Conservation (phyloP, 2,113 vertebrate genomes). For the Riparia riparia region DNA sequence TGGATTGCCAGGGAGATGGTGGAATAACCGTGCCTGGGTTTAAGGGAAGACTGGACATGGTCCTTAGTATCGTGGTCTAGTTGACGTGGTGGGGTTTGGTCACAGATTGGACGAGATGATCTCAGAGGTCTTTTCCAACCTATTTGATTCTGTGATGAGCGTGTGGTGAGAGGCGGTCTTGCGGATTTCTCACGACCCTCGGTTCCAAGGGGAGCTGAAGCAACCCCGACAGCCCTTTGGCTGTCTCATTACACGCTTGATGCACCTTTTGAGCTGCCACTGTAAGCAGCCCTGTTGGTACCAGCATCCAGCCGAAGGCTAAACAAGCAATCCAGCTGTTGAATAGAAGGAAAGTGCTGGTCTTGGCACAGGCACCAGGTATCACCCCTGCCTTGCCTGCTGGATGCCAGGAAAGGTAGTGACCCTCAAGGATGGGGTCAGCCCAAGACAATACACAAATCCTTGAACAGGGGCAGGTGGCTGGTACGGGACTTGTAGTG, state of each 20-base stretch:
- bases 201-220: background rate
- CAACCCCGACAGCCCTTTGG: background rate
- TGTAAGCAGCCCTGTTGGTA: background rate
- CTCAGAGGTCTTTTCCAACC: background rate
- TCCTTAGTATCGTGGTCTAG: background rate
- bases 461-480: background rate
- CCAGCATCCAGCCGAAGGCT: rapidly evolving
- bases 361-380: background rate
- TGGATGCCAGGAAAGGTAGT: background rate
- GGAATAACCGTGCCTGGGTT: background rate
- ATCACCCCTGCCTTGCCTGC: background rate
- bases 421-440: background rate
- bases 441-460: background rate
- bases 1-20: background rate
- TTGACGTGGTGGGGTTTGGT: background rate
- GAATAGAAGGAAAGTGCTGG: background rate
- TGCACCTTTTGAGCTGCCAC: background rate
- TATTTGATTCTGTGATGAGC: background rate
- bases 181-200: background rate
- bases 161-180: background rate
- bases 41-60: background rate
- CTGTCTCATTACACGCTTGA: rapidly evolving
- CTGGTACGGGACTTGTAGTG: background rate
- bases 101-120: background rate
- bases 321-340: background rate